Base-by-base conservation (phyloP, 92 coral and sea anemone genomes). In the Micromussa lordhowensis region DNA sequence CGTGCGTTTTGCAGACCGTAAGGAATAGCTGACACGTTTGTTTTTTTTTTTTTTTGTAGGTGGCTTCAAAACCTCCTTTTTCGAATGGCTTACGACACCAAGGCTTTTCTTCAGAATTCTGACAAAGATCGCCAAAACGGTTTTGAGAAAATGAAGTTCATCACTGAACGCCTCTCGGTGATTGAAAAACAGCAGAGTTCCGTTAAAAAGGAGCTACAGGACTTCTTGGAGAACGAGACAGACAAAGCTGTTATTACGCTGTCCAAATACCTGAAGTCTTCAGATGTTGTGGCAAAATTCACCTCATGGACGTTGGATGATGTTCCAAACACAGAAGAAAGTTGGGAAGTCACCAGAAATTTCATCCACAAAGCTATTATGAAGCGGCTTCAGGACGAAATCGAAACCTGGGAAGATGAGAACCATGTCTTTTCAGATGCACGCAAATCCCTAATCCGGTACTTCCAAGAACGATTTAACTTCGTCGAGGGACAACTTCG, bases 381-480 rank as follows among this genome's bases (percentile, higher is more conserved):
- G 64, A 55, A 17, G 72, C 71, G 91, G 30, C 85, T 91, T 24
- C 75, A 48, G 21, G 77, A 77, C 21, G 15, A 55, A 77, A 77
- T 91, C 8, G 17, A 26, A 57, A 63, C 84, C 1, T 91, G 94
- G 94, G 94, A 91, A 68, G 88, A 75, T 35, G 82, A 88, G 29
- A 69, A 77, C 35, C 82, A 88, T 19, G 71, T 83, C 34, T 88
- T 76, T 75, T 24, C 86, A 36, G 80, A 83, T 29, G 82, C 91
- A 22, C 86, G 85, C 17, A 15, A 63, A 10, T 79, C 85, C 14
- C 86, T 91, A 28, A 26, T 83, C 16, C 38, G 78, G 15, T 75
- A 79, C 76, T 83, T 91, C 59, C 83, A 54, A 18, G 28, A 53
- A 28, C 58, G 86, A 69, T 88, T 75, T 54, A 63, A 70, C 48